phyloP scores from a whole-genome alignment of 2,113 vertebrate species.

The Trematocara zebra region DNA sequence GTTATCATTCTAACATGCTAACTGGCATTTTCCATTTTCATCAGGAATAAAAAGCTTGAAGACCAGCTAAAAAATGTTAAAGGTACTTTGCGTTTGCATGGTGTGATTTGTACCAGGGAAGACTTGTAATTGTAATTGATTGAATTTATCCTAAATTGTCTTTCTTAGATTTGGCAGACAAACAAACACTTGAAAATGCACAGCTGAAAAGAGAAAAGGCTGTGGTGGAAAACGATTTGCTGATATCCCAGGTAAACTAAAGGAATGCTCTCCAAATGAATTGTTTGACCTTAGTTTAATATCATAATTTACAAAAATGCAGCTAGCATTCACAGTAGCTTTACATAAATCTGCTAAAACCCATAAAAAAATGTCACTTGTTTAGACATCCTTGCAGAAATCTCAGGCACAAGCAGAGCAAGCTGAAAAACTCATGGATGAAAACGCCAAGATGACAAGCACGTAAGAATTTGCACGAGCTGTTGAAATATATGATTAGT shows the following conservation, averaged over 20 bases:
- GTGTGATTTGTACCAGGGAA: background rate
- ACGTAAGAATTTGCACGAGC: slow-evolving; percentile 69
- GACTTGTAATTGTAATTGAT: background rate
- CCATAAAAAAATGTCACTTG: background rate
- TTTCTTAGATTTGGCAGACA: slow-evolving; percentile 73
- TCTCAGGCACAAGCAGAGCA: slow-evolving; percentile 76
- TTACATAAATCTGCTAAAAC: background rate
- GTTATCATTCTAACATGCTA: background rate
- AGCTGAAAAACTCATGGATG: slow-evolving; percentile 75
- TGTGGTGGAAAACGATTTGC: slow-evolving; percentile 79
- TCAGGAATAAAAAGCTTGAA: slow-evolving; percentile 83
- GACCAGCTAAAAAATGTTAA: slow-evolving; percentile 79
- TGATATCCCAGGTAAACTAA: slow-evolving; percentile 78
- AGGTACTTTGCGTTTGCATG: slow-evolving; percentile 69
- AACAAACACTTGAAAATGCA: slow-evolving; percentile 75
- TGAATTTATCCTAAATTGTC: background rate
- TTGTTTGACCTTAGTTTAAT: background rate
- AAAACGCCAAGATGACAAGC: slow-evolving; percentile 74
- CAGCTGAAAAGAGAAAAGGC: slow-evolving; percentile 82
- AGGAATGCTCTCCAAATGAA: background rate
- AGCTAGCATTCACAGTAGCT: background rate
- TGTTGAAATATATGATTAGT: background rate
- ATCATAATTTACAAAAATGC: background rate
- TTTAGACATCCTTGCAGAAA: slow-evolving; percentile 80
- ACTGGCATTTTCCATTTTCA: background rate